Base-by-base conservation (phyloP, 2,113 vertebrate species). In the Cacatua alba region DNA sequence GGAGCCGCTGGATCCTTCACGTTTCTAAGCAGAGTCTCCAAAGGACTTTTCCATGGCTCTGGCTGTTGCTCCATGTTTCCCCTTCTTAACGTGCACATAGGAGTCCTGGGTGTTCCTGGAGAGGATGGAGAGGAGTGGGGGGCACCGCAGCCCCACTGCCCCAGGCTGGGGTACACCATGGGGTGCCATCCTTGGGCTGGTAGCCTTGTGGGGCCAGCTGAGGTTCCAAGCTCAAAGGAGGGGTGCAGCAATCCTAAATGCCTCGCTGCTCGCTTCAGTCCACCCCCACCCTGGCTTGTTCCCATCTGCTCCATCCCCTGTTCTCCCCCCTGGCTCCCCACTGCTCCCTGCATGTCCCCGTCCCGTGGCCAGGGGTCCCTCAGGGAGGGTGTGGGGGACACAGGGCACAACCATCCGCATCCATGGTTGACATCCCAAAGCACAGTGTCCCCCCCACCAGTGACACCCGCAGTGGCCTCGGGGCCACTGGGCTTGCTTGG, bases 181-280 rank as follows among this genome's bases (percentile, higher is more conserved):
- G 29, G 64, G n/a, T 44, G 82, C 41, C 16, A 3, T 29, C 64
- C 46, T 19, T 0, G 23, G 53, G 57, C 23, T 44, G 72, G 28
- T 37, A 28, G 33, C 57, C 57, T 33, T 59, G 9, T 23, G 14
- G 26, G 25, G 23, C 62, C 17, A 3, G 13, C 71, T 72, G 83
- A 88, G 87, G 94, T 96, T 95, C 95, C 80, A 94, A 97, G 88
- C 80, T 39, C 33, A 49, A 44, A 31, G 26, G 64, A 41, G n/a
- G 29, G 80, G 79, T 11, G 95, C 97, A 97, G 97, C 97, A 96
- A 94, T 97, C 97, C 97, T 98, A 98, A 98, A 97, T 98, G 96
- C 97, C 86, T 88, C 53, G 31, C 84, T 48, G n/a, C 20, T 17
- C 3, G 95, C 96, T 96, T 94, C 65, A 41, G 49, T 37, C 68